Percentiles rank a stretch among this genome's conserved stretches.
Conservation (phyloP, 2,113 vertebrate genomes). For the Anguilla rostrata region DNA sequence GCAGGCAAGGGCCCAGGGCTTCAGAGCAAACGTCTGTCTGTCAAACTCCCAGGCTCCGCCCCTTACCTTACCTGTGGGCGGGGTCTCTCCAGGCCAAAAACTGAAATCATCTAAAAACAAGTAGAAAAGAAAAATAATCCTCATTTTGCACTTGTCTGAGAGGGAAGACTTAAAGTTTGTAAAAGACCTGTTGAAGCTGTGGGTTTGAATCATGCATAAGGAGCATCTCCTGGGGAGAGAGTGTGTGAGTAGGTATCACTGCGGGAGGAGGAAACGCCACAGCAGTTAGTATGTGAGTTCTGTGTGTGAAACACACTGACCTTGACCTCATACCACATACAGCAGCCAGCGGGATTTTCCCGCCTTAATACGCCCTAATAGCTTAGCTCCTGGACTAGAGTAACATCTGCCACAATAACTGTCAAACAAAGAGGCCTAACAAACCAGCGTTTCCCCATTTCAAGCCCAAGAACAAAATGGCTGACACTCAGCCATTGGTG, state of each 20-base stretch:
- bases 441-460: not conserved
- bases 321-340: not conserved
- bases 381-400: not conserved
- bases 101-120: not conserved
- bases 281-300: not conserved
- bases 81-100: not conserved
- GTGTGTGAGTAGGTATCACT: not conserved
- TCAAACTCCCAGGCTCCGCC: not conserved
- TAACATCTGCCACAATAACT: not conserved
- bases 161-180: not conserved
- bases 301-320: not conserved
- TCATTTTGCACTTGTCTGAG: not conserved
- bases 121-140: not conserved
- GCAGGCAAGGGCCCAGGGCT: constrained; percentile 31
- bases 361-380: not conserved
- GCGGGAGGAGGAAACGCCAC: not conserved
- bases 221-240: not conserved
- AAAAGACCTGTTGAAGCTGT: not conserved
- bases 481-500: not conserved
- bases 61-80: not conserved
- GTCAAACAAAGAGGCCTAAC: not conserved
- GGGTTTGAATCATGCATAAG: not conserved
- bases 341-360: not conserved
- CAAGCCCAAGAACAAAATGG: not conserved
- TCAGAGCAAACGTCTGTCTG: not conserved